phyloP scores from a whole-genome alignment of 2,113 vertebrate species.

The Morone saxatilis region DNA sequence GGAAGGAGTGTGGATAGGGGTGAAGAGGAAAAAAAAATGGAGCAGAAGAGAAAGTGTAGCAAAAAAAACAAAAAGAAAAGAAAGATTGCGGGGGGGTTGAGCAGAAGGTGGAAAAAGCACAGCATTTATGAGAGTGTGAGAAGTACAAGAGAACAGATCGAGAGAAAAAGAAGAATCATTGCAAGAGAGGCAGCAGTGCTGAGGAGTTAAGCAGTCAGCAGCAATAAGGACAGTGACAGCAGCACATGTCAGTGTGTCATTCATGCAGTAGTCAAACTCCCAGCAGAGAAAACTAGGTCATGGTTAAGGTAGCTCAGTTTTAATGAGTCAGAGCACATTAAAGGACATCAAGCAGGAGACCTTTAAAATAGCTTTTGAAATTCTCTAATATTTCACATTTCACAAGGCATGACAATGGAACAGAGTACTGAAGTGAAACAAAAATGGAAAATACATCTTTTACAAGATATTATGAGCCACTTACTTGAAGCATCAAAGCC shows the following conservation, averaged over 20 bases:
- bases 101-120: slow-evolving; percentile 83
- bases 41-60: slow-evolving; percentile 86
- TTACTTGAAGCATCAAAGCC: slow-evolving; percentile 95
- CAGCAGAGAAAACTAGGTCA: slow-evolving; percentile 18
- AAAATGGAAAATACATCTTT: not conserved
- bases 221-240: slow-evolving; percentile 53
- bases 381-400: slow-evolving; percentile 2
- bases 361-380: slow-evolving; percentile 15
- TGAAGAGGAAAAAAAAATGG: slow-evolving; percentile 82
- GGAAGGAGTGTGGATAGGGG: slow-evolving; percentile 77
- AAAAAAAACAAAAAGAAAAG: slow-evolving; percentile 66
- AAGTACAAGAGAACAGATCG: slow-evolving; percentile 65
- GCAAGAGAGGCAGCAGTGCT: slow-evolving; percentile 86
- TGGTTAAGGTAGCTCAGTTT: slow-evolving; percentile 6
- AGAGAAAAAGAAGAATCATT: slow-evolving; percentile 86
- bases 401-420: not conserved
- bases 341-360: slow-evolving; percentile 24
- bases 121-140: slow-evolving; percentile 69
- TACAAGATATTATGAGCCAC: slow-evolving; percentile 1
- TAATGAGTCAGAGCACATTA: slow-evolving; percentile 30
- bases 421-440: not conserved
- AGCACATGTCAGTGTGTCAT: slow-evolving; percentile 57
- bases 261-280: slow-evolving; percentile 78
- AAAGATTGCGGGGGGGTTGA: slow-evolving; percentile 72
- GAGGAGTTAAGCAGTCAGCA: slow-evolving; percentile 83